These are phyloP conservation scores for Molorchus minor DNA, from an alignment of 2,888 invertebrate genomes.

Conservation along the genomic window DNA sequence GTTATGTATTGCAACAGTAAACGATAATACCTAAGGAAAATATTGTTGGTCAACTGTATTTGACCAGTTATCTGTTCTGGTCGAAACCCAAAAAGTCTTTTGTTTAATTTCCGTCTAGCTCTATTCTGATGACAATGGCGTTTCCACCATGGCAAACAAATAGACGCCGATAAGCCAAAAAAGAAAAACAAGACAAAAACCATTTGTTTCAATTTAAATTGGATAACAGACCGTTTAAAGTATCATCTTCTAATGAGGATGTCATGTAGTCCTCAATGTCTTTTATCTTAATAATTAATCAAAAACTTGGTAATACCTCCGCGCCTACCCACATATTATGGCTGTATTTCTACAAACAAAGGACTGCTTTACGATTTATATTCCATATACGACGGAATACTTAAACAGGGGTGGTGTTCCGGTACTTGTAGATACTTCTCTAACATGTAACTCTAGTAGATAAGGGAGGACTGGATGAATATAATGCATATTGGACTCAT, in stretches of 20 bases:
- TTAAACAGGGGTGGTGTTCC: conserved; percentile 11
- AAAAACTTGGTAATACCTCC: background rate
- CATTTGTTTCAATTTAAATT: background rate
- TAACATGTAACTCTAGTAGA: conserved; percentile 12
- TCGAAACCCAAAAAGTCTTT: no score
- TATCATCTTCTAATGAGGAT: background rate
- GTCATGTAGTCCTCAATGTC: background rate
- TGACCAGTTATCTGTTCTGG: no score
- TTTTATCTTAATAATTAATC: background rate
- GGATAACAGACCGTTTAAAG: background rate
- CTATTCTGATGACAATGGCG: no score
- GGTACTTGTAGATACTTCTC: conserved; percentile 4
- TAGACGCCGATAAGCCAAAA: background rate
- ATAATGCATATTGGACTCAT: conserved; percentile 18
- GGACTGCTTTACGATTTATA: conserved; percentile 3
- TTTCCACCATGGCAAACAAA: background rate
- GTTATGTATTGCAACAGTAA: no score
- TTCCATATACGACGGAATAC: conserved; percentile 13
- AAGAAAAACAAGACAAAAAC: background rate
- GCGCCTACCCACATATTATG: background rate
- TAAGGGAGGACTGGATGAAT: conserved; percentile 27
- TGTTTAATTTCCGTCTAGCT: no score
- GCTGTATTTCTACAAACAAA: background rate
- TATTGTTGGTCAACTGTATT: no score
- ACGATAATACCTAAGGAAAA: no score